These are phyloP conservation scores for Harpalus rubripes DNA, from an alignment of 2,888 invertebrate species.

Conservation along the genomic window DNA sequence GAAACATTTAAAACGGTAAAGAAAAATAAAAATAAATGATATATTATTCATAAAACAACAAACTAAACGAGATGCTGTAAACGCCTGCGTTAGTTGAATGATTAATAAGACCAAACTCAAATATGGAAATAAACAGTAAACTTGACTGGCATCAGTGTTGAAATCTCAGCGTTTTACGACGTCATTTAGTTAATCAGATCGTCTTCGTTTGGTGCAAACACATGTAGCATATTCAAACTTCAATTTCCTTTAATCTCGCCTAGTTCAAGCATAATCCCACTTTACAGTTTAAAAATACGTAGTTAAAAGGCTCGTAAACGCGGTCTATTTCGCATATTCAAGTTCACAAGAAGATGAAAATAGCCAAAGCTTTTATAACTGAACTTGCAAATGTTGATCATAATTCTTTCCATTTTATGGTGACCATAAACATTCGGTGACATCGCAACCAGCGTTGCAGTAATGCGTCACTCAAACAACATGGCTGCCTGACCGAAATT, in stretches of 20 bases:
- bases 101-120: background rate
- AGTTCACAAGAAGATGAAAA: constrained; percentile 38
- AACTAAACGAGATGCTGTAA: background rate
- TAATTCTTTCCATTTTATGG: constrained; percentile 38
- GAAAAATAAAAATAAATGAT: background rate
- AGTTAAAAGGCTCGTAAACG: constrained; percentile 40
- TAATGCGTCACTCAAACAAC: background rate
- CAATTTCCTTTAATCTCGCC: constrained; percentile 34
- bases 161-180: constrained; percentile 1
- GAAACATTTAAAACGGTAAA: background rate
- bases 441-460: background rate
- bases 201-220: constrained; percentile 19
- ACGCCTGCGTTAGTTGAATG: background rate
- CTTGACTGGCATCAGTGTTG: background rate
- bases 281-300: constrained; percentile 39
- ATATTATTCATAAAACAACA: background rate
- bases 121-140: background rate
- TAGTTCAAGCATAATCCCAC: constrained; percentile 3
- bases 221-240: constrained; percentile 12
- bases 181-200: constrained; percentile 6
- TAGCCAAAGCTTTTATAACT: constrained; percentile 42
- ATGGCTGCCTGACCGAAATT: background rate
- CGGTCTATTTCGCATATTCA: constrained; percentile 42
- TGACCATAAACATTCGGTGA: constrained; percentile 31
- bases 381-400: constrained; percentile 42